Conservation (phyloP, 1,140 invertebrate genomes). For the Cotesia vestalis region DNA sequence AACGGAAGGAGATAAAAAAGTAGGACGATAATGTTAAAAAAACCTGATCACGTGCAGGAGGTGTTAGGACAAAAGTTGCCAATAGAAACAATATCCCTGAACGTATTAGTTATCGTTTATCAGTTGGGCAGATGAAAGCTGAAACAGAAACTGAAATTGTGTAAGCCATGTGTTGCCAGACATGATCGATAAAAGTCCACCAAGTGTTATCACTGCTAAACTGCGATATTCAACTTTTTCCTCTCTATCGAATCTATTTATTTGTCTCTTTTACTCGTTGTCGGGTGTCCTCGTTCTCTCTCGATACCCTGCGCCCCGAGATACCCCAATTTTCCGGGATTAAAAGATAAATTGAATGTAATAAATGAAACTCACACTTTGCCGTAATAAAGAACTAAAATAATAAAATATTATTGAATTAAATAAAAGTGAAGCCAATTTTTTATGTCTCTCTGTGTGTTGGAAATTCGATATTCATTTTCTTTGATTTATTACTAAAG, state of each 20-base stretch:
- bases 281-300: constrained; percentile 34
- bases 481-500: too few species aligned
- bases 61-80: constrained; percentile 34
- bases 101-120: constrained; percentile 61
- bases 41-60: constrained; percentile 22
- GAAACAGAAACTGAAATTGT: constrained; percentile 44
- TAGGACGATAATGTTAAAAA: constrained; percentile 13
- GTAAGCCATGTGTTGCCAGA: constrained; percentile 64
- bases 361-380: constrained; percentile 40
- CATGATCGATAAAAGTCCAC: constrained; percentile 65
- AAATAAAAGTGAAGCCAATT: neutral
- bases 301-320: constrained; percentile 26
- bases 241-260: constrained; percentile 25
- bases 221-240: constrained; percentile 47
- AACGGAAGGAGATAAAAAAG: constrained; percentile 23
- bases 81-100: constrained; percentile 40
- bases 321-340: constrained; percentile 40
- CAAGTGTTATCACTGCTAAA: constrained; percentile 57
- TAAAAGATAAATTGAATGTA: constrained; percentile 53
- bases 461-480: too few species aligned
- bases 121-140: constrained; percentile 43
- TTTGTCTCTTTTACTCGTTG: constrained; percentile 22
- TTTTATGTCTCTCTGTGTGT: too few species aligned
- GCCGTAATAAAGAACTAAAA: constrained; percentile 12
- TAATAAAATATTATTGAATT: neutral